Percentiles rank a stretch among this genome's conserved stretches.
phyloP scores from a whole-genome alignment of 2,797 vertebrate species.

The Mormyrops boulengeri region DNA sequence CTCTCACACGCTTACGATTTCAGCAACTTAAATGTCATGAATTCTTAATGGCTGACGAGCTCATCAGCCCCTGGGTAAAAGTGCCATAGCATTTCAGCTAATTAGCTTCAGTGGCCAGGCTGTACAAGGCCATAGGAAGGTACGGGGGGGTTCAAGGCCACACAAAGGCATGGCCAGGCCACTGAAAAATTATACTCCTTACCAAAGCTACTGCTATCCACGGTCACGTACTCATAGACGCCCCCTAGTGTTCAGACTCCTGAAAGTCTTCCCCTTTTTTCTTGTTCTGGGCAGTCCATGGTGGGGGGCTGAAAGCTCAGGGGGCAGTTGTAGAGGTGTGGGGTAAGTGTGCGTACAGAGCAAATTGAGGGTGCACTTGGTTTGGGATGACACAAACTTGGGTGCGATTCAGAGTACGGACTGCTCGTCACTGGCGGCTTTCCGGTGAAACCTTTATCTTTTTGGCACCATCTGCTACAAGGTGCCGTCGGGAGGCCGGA shows the following conservation, averaged over 20 bases:
- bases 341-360: not conserved
- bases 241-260: not conserved
- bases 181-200: not conserved
- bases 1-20: conserved; percentile 45
- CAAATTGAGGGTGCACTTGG: not conserved
- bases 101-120: conserved; percentile 64
- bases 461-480: not conserved
- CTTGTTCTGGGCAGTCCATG: not conserved
- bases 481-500: not conserved
- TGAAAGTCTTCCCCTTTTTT: not conserved
- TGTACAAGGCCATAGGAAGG: conserved; percentile 29
- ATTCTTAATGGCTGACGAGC: conserved; percentile 73
- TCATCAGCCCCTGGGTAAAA: conserved; percentile 55
- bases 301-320: not conserved
- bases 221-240: not conserved
- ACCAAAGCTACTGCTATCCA: not conserved
- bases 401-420: not conserved
- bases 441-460: not conserved
- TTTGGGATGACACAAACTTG: not conserved
- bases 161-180: not conserved
- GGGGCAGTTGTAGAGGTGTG: not conserved
- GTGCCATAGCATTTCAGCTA: conserved; percentile 73
- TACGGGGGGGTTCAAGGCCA: conserved; percentile 12
- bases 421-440: not conserved
- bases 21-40: conserved; percentile 64